Evolutionary conservation across 2,797 vertebrate species (phyloP), one percentile per base, ranked within the genome.

Genomic region (Enteromius trimaculatus): DNA sequence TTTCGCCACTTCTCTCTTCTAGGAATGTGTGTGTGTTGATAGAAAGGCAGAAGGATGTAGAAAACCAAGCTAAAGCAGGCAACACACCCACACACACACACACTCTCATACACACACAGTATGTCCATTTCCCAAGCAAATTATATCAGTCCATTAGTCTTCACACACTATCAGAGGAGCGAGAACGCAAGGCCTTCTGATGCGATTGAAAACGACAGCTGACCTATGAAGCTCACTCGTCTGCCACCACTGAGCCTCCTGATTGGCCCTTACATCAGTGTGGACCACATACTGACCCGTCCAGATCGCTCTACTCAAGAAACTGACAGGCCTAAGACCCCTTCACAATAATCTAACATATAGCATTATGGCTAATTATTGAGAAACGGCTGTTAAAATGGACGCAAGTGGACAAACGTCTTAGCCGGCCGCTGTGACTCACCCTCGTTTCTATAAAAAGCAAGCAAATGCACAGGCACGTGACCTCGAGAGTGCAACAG

Each of bases 151-250:
- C 77, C 77, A 84, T 75, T 82, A 55, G 66, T 66, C 66, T 77
- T 83, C 69, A 44, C 72, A 34, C 75, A 64, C 64, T 42, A 39
- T 75, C 69, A 82, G 69, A 37, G 66, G 31, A 82, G 69, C 17
- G 42, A 84, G 49, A 80, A 81, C 31, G 44, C 84, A 88, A 90
- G 42, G 85, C 88, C 88, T 89, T 92, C 90, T 94, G 93, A 95
- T 92, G 90, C 93, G 90, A 95, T 93, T 89, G 88, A 90, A 89
- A 92, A 90, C 86, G 93, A 94, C 95, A 95, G 94, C 92, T 95
- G 95, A 95, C 93, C 95, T 94, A 94, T 93, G 92, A 93, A 93
- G 94, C 91, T 93, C 92, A 92, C 90, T 91, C 93, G 86, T 92
- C 92, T 90, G 91, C 90, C 92, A 64, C 76, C 92, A 93, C 93